Evolutionary conservation across 2,888 invertebrate species (phyloP).

Genomic region (Netelia inedita): DNA sequence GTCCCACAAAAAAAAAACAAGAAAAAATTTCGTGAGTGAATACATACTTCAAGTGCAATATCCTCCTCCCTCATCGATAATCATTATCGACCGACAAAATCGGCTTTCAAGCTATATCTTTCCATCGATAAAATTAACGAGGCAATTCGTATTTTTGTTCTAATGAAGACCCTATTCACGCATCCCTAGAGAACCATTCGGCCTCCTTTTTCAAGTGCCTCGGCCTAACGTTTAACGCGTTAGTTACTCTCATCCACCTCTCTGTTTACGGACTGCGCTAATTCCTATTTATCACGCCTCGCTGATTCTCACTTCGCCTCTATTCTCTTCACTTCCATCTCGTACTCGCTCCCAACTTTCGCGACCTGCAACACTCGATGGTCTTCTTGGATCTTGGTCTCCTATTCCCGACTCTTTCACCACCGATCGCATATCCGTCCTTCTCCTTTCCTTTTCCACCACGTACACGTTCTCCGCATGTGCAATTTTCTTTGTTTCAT

Average conservation of each 20-base stretch:
- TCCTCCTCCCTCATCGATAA: too few relatives aligned
- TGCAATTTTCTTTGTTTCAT: neutral
- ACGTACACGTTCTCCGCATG: neutral
- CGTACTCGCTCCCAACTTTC: conserved; percentile 11
- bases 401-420: neutral
- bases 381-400: conserved; percentile 1
- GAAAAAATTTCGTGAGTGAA: neutral
- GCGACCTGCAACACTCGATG: conserved; percentile 1
- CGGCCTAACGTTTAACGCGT: conserved; percentile 61
- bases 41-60: too few relatives aligned
- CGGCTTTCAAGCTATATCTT: neutral
- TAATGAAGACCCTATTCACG: conserved; percentile 8
- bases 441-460: neutral
- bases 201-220: conserved; percentile 12
- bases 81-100: neutral
- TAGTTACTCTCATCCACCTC: conserved; percentile 64
- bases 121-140: neutral
- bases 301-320: conserved; percentile 66
- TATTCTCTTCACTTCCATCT: conserved; percentile 26
- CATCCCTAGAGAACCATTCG: conserved; percentile 1
- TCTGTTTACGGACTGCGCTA: conserved; percentile 66
- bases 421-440: neutral
- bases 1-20: neutral
- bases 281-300: conserved; percentile 68
- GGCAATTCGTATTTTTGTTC: neutral